These are phyloP conservation scores for Dallia pectoralis DNA, from an alignment of 2,797 vertebrate species.

Conservation along the genomic window DNA sequence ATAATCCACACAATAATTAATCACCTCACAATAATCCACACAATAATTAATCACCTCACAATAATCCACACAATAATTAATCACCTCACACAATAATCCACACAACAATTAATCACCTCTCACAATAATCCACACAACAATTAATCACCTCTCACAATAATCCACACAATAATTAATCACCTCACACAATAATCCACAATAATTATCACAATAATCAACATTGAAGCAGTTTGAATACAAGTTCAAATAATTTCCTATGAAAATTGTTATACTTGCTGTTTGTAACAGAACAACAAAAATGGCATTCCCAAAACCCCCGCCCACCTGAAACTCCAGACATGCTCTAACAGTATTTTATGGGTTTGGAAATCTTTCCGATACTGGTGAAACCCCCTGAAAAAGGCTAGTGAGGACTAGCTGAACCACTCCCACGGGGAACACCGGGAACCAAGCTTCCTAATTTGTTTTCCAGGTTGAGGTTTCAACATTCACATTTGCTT, in stretches of 20 bases:
- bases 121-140: slow-evolving; percentile 44
- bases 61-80: slow-evolving; percentile 55
- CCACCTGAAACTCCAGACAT: neutral
- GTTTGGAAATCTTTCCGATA: neutral
- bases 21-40: slow-evolving; percentile 60
- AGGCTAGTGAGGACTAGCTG: slow-evolving; percentile 45
- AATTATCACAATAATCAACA: too few species aligned
- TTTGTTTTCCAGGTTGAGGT: slow-evolving; percentile 67
- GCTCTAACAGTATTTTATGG: neutral
- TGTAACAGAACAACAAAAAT: neutral
- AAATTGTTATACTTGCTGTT: neutral
- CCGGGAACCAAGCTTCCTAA: slow-evolving; percentile 62
- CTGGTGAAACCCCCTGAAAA: neutral
- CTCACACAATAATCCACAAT: slow-evolving; percentile 55
- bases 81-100: slow-evolving; percentile 61
- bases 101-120: slow-evolving; percentile 64
- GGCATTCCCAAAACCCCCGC: neutral
- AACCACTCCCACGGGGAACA: slow-evolving; percentile 63
- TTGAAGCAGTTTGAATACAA: slow-evolving; percentile 39
- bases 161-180: slow-evolving; percentile 64
- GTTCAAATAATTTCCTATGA: neutral
- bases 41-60: slow-evolving; percentile 64
- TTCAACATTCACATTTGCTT: slow-evolving; percentile 43
- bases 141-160: slow-evolving; percentile 65
- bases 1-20: slow-evolving; percentile 55